Percentiles rank a stretch among this genome's conserved stretches.
These are phyloP conservation scores for Neosilurus mollespiculum DNA, from an alignment of 2,797 vertebrate species.

Conservation along the genomic window DNA sequence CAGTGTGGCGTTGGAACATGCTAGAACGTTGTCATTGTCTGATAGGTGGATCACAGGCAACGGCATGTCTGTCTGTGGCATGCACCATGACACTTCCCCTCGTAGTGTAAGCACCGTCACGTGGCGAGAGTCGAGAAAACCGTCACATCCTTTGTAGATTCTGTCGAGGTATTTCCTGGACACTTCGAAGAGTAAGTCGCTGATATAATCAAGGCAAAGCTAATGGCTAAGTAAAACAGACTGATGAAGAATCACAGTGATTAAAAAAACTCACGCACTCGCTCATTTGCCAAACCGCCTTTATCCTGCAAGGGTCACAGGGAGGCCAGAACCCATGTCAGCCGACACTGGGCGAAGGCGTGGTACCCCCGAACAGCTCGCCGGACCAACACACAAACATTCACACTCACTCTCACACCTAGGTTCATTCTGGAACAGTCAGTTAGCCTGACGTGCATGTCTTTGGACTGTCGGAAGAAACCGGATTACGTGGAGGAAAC, in stretches of 20 bases:
- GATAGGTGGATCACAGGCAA: constrained; percentile 36
- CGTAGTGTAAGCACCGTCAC: neutral
- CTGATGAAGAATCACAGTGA: neutral
- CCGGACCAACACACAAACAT: no score
- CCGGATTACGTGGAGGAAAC: no score
- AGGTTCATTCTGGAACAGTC: no score
- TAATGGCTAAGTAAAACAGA: neutral
- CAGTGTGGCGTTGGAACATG: constrained; percentile 1
- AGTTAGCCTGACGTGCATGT: no score
- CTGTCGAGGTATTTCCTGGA: constrained; percentile 48
- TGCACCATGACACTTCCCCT: neutral
- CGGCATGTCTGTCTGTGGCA: constrained; percentile 3
- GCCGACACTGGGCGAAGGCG: no score
- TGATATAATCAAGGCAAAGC: neutral
- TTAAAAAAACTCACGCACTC: no score
- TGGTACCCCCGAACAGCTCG: no score
- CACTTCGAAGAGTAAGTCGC: neutral
- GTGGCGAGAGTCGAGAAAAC: constrained; percentile 22
- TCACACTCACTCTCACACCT: no score
- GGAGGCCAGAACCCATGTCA: no score
- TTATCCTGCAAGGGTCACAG: no score
- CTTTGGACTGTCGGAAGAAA: no score
- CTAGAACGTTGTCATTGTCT: constrained; percentile 10
- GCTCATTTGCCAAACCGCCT: no score
- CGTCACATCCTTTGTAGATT: constrained; percentile 41